These are phyloP conservation scores for Ovibos moschatus DNA, from an alignment of 2,113 vertebrate genomes.

Conservation along the genomic window DNA sequence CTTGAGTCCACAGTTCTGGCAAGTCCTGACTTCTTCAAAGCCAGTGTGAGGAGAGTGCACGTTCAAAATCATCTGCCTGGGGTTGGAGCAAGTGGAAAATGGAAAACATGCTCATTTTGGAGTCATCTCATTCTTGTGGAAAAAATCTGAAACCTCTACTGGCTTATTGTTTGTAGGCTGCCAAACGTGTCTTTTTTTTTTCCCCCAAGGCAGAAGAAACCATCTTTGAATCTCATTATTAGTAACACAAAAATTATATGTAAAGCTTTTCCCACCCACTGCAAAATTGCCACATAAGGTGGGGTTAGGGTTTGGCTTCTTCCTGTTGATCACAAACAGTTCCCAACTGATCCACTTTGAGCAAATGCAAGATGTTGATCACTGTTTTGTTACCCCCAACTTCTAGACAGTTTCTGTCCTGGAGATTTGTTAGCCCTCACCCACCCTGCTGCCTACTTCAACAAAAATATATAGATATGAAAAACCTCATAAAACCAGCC, in stretches of 20 bases:
- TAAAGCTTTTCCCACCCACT: neutral
- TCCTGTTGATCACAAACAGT: neutral
- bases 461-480: neutral
- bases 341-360: neutral
- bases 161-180: constrained; percentile 37
- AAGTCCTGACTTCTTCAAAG: constrained; percentile 58
- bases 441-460: neutral
- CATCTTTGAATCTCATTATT: constrained; percentile 36
- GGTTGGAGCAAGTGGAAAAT: constrained; percentile 57
- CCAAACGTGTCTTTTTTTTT: constrained; percentile 44
- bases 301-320: neutral
- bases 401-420: neutral
- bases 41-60: constrained; percentile 53
- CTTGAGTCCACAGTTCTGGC: constrained; percentile 71
- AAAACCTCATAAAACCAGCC: neutral
- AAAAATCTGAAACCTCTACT: constrained; percentile 57
- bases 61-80: constrained; percentile 59
- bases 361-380: neutral
- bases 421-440: neutral
- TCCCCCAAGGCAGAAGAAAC: constrained; percentile 4
- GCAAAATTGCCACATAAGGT: neutral
- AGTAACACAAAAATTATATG: constrained; percentile 33
- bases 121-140: constrained; percentile 64
- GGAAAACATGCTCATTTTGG: constrained; percentile 63
- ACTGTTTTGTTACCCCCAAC: neutral